These are phyloP conservation scores for Alcedo atthis DNA, from an alignment of 2,797 vertebrate genomes.

Conservation along the genomic window DNA sequence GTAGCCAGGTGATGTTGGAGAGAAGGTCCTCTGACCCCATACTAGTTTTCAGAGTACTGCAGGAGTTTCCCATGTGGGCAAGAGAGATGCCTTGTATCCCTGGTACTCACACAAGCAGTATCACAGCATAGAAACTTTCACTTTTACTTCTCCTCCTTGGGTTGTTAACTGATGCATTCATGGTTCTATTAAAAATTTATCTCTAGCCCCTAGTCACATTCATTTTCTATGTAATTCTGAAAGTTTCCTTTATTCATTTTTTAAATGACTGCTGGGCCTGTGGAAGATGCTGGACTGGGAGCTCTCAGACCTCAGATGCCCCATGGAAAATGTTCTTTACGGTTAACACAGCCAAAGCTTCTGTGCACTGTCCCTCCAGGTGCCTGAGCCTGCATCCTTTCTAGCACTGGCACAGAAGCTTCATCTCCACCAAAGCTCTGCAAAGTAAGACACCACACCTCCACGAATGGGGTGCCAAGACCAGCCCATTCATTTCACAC, in stretches of 20 bases:
- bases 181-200: too few relatives aligned
- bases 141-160: background rate
- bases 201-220: background rate
- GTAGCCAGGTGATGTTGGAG: background rate
- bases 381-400: background rate
- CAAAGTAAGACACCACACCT: background rate
- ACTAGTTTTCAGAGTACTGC: background rate
- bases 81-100: background rate
- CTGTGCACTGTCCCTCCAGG: background rate
- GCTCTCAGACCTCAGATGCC: background rate
- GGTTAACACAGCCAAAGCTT: background rate
- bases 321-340: background rate
- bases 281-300: background rate
- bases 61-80: background rate
- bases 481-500: background rate
- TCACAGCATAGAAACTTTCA: background rate
- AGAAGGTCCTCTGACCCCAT: background rate
- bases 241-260: background rate
- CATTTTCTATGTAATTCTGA: background rate
- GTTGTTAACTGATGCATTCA: background rate
- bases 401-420: background rate
- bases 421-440: background rate
- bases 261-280: background rate
- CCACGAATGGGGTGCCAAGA: background rate
- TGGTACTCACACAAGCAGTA: background rate